phyloP scores from a whole-genome alignment of 2,113 vertebrate genomes.

The Cinclus cinclus region DNA sequence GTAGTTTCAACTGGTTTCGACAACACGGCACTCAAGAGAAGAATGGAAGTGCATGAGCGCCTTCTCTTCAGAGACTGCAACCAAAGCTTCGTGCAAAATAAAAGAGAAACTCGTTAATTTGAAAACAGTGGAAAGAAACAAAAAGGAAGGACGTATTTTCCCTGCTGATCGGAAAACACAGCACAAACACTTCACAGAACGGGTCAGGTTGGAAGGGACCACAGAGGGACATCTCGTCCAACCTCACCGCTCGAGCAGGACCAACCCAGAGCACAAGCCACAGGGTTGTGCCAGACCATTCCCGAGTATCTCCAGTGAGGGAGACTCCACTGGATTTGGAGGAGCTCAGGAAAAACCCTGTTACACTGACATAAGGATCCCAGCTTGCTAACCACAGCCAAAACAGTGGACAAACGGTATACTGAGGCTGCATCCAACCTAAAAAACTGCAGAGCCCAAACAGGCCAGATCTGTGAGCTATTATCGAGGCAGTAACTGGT shows the following conservation, averaged over 20 bases:
- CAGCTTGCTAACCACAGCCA: neutral
- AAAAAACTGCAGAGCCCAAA: neutral
- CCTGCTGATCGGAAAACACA: neutral
- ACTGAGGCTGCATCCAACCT: neutral
- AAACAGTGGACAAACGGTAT: fast-evolving
- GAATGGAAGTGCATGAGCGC: fast-evolving
- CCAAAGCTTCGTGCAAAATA: neutral
- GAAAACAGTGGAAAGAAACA: neutral
- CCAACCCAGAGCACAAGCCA: neutral
- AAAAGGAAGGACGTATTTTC: fast-evolving
- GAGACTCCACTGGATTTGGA: neutral
- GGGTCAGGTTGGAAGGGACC: neutral
- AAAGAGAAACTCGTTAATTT: neutral
- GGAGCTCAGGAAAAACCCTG: neutral
- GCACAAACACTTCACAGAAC: neutral
- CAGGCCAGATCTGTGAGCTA: neutral
- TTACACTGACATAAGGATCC: neutral
- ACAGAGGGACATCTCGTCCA: neutral
- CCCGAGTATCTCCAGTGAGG: neutral
- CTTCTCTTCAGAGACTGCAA: neutral
- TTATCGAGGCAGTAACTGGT: neutral
- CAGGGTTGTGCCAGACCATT: neutral
- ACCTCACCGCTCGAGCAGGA: too few relatives aligned
- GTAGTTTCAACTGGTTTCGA: neutral
- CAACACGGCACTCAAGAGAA: neutral